Evolutionary conservation across 2,797 vertebrate species (phyloP), one percentile per base, ranked within the genome.

Genomic region (Hozukius guyotensis): DNA sequence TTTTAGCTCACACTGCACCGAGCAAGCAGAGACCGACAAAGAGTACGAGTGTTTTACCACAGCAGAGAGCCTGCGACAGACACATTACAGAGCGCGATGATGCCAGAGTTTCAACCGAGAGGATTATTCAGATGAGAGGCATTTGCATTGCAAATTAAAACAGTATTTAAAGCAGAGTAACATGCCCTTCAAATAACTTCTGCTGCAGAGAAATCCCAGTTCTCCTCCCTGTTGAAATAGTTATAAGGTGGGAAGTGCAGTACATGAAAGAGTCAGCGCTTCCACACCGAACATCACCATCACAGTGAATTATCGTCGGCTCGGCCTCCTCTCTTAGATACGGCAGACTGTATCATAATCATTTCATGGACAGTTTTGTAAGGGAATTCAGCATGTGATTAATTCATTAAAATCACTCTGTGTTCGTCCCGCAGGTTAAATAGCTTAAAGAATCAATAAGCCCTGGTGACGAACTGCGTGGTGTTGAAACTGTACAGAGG

Each of bases 101-200:
- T 86, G 85, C 81, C 82, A 61, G 72, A 73, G 73, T 53, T 69
- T 93, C 89, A 94, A 92, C 90, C 59, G 10, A 66, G 85, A 90
- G 90, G 92, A 93, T 94, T 93, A 94, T 94, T 94, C 91, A 89
- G 76, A 89, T 87, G 86, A 90, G 65, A 77, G 18, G 61, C 72
- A 93, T 95, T 92, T 94, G 94, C 94, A 94, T 90, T 94, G 91
- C 93, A 94, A 93, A 95, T 93, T 59, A 83, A 76, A 83, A 71
- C 82, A 22, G 84, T 85, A 89, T 93, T 95, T 93, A 92, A 92
- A 93, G 82, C 87, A 80, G 90, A 89, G 86, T 77, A 91, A 89
- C 89, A 77, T 93, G 93, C 89, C 93, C 93, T 95, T 95, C 88
- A 94, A 91, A 94, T 93, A 93, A 94, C 93, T 93, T 94, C 92